Percentiles rank a stretch among this genome's conserved stretches.
phyloP scores from a whole-genome alignment of 2,113 vertebrate species.

The Pipa parva region DNA sequence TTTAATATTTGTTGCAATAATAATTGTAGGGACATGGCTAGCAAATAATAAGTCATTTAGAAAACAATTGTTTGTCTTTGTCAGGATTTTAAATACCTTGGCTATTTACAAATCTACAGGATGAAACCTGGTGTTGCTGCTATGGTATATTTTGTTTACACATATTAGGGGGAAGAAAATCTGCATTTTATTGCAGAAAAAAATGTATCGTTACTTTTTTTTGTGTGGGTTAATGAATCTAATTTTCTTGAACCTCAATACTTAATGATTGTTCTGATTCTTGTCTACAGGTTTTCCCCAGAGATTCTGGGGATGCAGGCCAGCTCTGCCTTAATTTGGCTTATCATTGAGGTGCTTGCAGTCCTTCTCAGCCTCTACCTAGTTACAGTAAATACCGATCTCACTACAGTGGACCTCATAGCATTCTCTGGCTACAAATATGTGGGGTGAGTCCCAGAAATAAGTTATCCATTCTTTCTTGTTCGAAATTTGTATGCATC shows the following conservation, averaged over 20 bases:
- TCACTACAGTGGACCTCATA: constrained; percentile 83
- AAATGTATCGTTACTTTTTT: no score
- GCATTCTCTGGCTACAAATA: constrained; percentile 91
- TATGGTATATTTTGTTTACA: no score
- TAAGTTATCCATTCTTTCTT: not conserved
- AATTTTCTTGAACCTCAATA: not conserved
- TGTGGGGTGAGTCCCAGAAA: constrained; percentile 73
- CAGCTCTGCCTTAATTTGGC: constrained; percentile 83
- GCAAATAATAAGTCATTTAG: no score
- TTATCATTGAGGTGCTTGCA: constrained; percentile 79
- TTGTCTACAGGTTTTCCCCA: constrained; percentile 72
- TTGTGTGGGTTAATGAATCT: not conserved
- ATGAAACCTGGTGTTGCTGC: no score
- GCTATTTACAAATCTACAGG: no score
- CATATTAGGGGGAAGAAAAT: no score
- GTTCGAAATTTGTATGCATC: no score
- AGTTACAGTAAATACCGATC: constrained; percentile 78
- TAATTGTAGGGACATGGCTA: no score
- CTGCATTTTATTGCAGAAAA: no score
- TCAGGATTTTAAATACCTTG: no score
- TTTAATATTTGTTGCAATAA: no score
- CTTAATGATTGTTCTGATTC: not conserved
- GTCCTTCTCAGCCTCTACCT: constrained; percentile 82
- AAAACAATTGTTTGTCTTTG: no score
- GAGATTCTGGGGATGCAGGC: constrained; percentile 88